phyloP scores from a whole-genome alignment of 2,888 invertebrate genomes.

The Aporophyla nigra region DNA sequence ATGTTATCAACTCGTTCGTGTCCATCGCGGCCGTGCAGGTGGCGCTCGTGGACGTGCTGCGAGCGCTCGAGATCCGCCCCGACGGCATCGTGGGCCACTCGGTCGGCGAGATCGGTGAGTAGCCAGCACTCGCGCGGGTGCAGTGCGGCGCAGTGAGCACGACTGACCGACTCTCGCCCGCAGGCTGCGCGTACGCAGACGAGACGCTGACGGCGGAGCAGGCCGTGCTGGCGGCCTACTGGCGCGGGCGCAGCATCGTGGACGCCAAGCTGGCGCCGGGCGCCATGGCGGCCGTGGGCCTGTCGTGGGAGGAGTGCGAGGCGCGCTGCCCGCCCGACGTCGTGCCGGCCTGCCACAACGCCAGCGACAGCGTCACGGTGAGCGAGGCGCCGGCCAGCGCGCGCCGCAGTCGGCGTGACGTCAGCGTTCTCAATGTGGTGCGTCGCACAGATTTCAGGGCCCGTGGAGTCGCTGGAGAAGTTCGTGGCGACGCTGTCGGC shows the following conservation, averaged over 20 bases:
- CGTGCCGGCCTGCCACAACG: slow-evolving; percentile 98
- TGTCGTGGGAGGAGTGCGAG: slow-evolving; percentile 96
- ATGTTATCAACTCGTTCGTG: slow-evolving; percentile 97
- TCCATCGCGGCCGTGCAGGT: slow-evolving; percentile 99
- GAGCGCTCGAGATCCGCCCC: slow-evolving; percentile 94
- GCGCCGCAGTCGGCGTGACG: not conserved
- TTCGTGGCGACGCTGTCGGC: slow-evolving; percentile 93
- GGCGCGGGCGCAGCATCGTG: slow-evolving; percentile 96
- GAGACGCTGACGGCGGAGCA: slow-evolving; percentile 98
- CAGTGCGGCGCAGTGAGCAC: not conserved
- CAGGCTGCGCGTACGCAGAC: slow-evolving; percentile 99
- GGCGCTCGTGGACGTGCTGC: slow-evolving; percentile 97
- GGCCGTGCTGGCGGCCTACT: slow-evolving; percentile 98
- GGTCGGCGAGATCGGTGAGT: slow-evolving; percentile 95
- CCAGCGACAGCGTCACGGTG: slow-evolving; percentile 96
- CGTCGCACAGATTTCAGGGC: slow-evolving; percentile 94
- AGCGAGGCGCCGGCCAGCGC: slow-evolving; percentile 19
- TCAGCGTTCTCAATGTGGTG: not conserved
- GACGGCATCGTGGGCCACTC: slow-evolving; percentile 99
- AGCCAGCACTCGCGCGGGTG: not conserved
- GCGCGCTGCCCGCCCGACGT: slow-evolving; percentile 94
- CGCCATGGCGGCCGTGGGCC: slow-evolving; percentile 98
- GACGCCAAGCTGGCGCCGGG: slow-evolving; percentile 94
- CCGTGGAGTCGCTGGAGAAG: slow-evolving; percentile 92
- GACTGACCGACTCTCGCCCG: slow-evolving; percentile 14